Evolutionary conservation across 37 sponge, comb jelly and placozoan species (phyloP).

Genomic region (Trichoplax adhaerens): DNA sequence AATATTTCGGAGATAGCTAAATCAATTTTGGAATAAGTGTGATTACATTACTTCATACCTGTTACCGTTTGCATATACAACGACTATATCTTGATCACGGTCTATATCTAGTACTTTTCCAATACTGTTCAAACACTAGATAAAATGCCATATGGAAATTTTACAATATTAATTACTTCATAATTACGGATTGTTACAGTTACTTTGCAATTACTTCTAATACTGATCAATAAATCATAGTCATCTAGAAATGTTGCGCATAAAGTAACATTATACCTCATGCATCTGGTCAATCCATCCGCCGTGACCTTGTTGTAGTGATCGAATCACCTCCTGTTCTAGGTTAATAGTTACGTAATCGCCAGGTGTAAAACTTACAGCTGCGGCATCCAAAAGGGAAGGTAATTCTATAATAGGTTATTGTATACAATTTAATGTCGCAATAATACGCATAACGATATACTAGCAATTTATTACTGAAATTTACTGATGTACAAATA

Average conservation of each 20-base stretch:
- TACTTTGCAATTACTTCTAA: no score
- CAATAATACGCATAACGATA: no score
- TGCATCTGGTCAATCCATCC: conserved; percentile 67
- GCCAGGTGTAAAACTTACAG: conserved; percentile 2
- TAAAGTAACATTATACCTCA: conserved; percentile 25
- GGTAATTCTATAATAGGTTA: no score
- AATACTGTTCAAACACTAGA: conserved; percentile 30
- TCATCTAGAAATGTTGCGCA: no score
- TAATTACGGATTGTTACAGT: no score
- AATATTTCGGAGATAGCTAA: no score
- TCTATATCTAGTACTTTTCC: conserved; percentile 48
- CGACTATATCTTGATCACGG: conserved; percentile 51
- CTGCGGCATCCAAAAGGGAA: no score
- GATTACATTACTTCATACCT: conserved; percentile 7
- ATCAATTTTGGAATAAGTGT: neutral
- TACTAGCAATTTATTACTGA: no score
- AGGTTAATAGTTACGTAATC: conserved; percentile 35
- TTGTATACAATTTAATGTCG: no score
- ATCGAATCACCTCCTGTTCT: conserved; percentile 28
- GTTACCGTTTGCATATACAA: conserved; percentile 32
- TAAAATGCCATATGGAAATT: neutral
- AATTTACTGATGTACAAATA: no score
- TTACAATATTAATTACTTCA: neutral
- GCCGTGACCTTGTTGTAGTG: conserved; percentile 50
- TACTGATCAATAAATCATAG: no score